A percentile compares a stretch with the other conserved stretches of the same genome.
Conservation (phyloP, 2,888 invertebrate genomes). For the Orchesellides sinensis region DNA sequence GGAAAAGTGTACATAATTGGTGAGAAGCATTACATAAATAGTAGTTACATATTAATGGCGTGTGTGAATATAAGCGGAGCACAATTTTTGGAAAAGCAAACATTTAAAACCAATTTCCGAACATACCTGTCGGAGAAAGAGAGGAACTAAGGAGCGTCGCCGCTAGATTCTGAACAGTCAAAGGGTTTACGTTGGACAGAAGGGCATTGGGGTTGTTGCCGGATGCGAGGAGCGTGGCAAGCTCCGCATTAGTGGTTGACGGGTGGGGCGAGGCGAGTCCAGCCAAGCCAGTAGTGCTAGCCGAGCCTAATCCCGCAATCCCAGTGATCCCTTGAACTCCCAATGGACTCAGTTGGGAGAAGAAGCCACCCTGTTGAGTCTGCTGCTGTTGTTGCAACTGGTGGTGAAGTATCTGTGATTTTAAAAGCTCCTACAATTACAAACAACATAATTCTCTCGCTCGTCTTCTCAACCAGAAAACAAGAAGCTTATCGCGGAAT, state of each 20-base stretch:
- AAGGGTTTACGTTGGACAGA: slow-evolving; percentile 68
- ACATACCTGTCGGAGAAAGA: slow-evolving; percentile 73
- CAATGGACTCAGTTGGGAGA: slow-evolving; percentile 73
- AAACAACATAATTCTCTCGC: too few species aligned
- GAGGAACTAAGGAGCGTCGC: slow-evolving; percentile 70
- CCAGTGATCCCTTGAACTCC: slow-evolving; percentile 69
- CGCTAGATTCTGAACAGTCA: slow-evolving; percentile 71
- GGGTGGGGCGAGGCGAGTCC: slow-evolving; percentile 64
- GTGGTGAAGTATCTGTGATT: slow-evolving; percentile 65
- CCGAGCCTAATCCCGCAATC: slow-evolving; percentile 67
- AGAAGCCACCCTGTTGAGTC: slow-evolving; percentile 69
- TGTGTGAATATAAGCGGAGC: too few species aligned
- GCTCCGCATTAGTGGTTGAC: slow-evolving; percentile 64
- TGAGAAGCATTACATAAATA: too few species aligned
- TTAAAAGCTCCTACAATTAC: slow-evolving; percentile 46
- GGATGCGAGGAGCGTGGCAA: slow-evolving; percentile 70
- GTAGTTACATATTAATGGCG: too few species aligned
- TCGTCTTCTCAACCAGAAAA: not conserved
- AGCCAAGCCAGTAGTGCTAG: slow-evolving; percentile 62
- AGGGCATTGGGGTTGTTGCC: slow-evolving; percentile 63
- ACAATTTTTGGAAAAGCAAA: too few species aligned
- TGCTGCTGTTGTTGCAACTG: slow-evolving; percentile 71
- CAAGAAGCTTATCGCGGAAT: not conserved
- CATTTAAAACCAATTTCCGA: too few species aligned
- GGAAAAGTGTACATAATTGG: too few species aligned